Evolutionary conservation across 2,888 invertebrate species (phyloP), one percentile per base, ranked within the genome.

Genomic region (Colletes collaris): DNA sequence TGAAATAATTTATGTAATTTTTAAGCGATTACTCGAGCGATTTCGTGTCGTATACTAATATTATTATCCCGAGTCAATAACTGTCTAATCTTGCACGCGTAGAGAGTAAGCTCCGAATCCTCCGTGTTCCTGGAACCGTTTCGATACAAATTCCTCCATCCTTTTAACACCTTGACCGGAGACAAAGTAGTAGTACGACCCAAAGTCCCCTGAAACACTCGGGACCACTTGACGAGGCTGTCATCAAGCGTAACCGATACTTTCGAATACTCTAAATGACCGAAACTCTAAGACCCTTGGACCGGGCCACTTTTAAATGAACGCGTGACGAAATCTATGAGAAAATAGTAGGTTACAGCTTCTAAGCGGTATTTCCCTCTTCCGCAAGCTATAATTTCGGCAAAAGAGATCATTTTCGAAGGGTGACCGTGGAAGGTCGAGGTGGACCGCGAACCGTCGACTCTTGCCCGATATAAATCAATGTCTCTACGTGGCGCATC

Each of bases 381-480:
- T 19, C 13, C 5, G 4, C 76, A 55, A 56, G 56, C 62, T 78
- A 78, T 78, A 78, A 73, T 79, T 73, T 79, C 50, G 73, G 19
- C 64, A 55, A 79, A 79, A 55, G 73, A 63, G 79, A 74, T 70
- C 52, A 69, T 74, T 72, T 62, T 62, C 44, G 72, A 84, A 53
- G 53, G 55, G 64, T 60, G 40, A 40, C 40, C 40, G 60, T 58
- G 49, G 67, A 72, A 79, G 85, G 58, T 71, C 73, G 69, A 68
- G 71, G 10, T 59, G 76, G 64, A 72, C 52, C 53, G 64, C 72
- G 70, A 74, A 66, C 65, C 76, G 82, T 87, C 83, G 86, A 71
- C 85, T 82, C 79, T 78, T 72, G 77, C 79, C 76, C 82, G 70
- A 64, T 85, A 89, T 90, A 89, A 90, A 90, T 90, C 90, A 90